Evolutionary conservation across 2,113 vertebrate species (phyloP).

Genomic region (Nothoprocta pentlandii): DNA sequence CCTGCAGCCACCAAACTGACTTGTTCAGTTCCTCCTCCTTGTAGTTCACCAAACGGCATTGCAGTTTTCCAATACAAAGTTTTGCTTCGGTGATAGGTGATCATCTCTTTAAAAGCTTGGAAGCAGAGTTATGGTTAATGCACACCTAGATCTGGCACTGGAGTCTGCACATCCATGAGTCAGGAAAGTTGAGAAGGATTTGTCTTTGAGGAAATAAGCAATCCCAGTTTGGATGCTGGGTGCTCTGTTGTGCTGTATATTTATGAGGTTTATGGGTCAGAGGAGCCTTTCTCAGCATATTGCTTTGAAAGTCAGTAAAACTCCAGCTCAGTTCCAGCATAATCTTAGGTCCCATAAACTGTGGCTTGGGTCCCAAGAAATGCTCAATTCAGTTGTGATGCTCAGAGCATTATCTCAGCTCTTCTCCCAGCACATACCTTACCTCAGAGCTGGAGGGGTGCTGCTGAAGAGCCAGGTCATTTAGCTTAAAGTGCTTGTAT

Average conservation of each 20-base stretch:
- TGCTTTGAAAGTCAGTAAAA: neutral
- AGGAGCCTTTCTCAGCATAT: neutral
- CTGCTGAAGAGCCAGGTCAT: neutral
- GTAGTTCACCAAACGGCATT: neutral
- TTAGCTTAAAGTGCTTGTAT: neutral
- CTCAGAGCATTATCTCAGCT: neutral
- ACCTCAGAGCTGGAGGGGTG: neutral
- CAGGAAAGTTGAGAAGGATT: neutral
- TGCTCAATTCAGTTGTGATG: neutral
- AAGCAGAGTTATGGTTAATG: neutral
- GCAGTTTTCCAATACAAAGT: neutral
- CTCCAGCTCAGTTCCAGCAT: neutral
- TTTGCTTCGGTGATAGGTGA: neutral
- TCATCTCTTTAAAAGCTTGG: neutral
- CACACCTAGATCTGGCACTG: neutral
- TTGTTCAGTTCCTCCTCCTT: neutral
- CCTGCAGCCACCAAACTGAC: neutral
- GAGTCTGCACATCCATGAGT: neutral
- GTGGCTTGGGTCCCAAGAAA: no score
- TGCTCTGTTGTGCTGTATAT: neutral
- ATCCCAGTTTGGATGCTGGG: rapidly evolving
- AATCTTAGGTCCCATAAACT: neutral
- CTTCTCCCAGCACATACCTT: neutral
- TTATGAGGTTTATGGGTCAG: neutral
- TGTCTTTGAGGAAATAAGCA: neutral